Evolutionary conservation across 2,113 vertebrate species (phyloP).

Genomic region (Gambusia holbrooki): DNA sequence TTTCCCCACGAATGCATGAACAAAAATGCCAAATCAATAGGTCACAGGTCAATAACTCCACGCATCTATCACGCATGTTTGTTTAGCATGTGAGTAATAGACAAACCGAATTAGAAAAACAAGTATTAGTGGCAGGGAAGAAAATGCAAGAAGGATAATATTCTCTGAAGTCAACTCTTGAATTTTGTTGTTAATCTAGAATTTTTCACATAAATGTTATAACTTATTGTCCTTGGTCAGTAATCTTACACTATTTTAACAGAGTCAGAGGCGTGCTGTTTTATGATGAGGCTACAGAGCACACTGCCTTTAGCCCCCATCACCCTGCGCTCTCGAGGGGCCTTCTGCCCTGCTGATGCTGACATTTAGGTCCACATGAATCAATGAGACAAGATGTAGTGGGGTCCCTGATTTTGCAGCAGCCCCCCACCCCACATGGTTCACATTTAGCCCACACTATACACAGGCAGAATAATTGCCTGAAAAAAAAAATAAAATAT

Average conservation of each 20-base stretch:
- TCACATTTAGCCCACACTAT: slow-evolving; percentile 53
- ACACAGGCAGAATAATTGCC: slow-evolving; percentile 17
- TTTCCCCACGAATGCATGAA: slow-evolving; percentile 71
- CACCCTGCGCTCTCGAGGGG: slow-evolving; percentile 51
- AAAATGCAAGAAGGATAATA: background rate
- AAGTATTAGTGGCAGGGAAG: slow-evolving; percentile 5
- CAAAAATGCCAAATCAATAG: slow-evolving; percentile 75
- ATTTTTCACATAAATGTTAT: background rate
- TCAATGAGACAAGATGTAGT: slow-evolving; percentile 73
- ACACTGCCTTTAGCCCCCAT: slow-evolving; percentile 55
- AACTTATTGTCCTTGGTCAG: slow-evolving; percentile 31
- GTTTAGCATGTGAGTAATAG: slow-evolving; percentile 40
- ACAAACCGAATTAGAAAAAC: slow-evolving; percentile 24
- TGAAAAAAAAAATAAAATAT: slow-evolving; percentile 1
- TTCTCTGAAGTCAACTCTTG: background rate
- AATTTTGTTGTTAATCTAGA: slow-evolving; percentile 4
- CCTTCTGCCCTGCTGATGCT: slow-evolving; percentile 70
- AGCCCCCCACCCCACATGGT: slow-evolving; percentile 22
- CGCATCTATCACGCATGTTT: slow-evolving; percentile 59
- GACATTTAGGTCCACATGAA: slow-evolving; percentile 80
- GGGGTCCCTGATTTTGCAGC: slow-evolving; percentile 59
- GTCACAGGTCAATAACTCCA: slow-evolving; percentile 70
- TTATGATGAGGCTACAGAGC: slow-evolving; percentile 43
- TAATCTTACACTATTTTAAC: slow-evolving; percentile 39
- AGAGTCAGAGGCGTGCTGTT: slow-evolving; percentile 50